A percentile compares a stretch with the other conserved stretches of the same genome.
Evolutionary conservation across 2,888 invertebrate genomes (phyloP).

Genomic region (Napeogenes inachia): DNA sequence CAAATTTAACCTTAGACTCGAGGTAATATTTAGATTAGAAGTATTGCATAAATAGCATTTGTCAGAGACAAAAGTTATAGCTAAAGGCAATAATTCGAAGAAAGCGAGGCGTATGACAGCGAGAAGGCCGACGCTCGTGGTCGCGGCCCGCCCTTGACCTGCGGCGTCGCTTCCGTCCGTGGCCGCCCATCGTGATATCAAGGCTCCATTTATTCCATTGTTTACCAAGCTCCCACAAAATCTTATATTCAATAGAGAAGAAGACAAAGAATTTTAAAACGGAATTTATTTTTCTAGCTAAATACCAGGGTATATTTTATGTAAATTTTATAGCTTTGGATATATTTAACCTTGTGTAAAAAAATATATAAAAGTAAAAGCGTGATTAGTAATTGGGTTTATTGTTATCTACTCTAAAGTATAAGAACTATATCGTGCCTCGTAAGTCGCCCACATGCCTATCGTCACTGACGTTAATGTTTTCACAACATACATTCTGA

Average conservation of each 20-base stretch:
- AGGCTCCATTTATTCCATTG: conserved; percentile 36
- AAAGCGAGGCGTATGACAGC: conserved; percentile 41
- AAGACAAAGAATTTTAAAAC: not conserved
- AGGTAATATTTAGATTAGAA: conserved; percentile 6
- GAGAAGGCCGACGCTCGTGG: conserved; percentile 12
- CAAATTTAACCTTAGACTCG: not conserved
- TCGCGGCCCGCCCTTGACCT: conserved; percentile 57
- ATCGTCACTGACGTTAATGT: conserved; percentile 56
- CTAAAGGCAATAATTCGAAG: conserved; percentile 42
- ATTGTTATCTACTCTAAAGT: conserved; percentile 24
- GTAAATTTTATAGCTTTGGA: not conserved
- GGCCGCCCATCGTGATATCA: conserved; percentile 29
- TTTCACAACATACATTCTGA: conserved; percentile 51
- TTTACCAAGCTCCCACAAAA: conserved; percentile 20
- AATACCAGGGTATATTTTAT: not conserved
- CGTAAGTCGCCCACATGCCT: conserved; percentile 44
- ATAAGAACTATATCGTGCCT: conserved; percentile 33
- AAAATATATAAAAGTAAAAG: not conserved
- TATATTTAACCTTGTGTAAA: not conserved
- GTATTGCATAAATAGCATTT: not conserved
- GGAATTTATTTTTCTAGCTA: not conserved
- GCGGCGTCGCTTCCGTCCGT: conserved; percentile 39
- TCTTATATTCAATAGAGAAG: conserved; percentile 10
- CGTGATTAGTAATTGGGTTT: not conserved
- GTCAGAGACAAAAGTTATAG: conserved; percentile 34